Base-by-base conservation (phyloP, 92 coral and sea anemone species). In the Metridium senile region DNA sequence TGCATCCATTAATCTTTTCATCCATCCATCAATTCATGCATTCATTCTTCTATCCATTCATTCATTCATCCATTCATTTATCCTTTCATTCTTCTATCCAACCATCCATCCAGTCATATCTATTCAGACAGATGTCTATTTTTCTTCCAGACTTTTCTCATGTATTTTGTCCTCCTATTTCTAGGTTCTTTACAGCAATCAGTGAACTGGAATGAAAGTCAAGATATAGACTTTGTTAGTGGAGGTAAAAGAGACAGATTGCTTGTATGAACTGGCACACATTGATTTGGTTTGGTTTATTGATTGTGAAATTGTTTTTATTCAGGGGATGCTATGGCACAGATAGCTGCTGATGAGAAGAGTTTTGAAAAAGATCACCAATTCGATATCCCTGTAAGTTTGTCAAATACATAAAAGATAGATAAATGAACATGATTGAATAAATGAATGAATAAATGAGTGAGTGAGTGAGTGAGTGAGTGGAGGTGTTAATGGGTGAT, bases 331-430 rank as follows among this genome's bases (percentile, higher is more conserved):
- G 88, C 96, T 49, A 89, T 74, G 45, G 94, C 84, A 33, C 76
- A 86, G 26, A 43, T 95, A 62, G 93, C 87, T 32, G 89, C 90
- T 9, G 99, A 92, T 75, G 99, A 95, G 71, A 84, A 92, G 67
- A 66, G 70, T 51, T 95, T 89, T 82, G 73, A 86, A 69, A 87
- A 78, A 68, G 94, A 84, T 39, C 98, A 94, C 67, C 82, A 83
- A 51, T 84, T 95, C 80, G 99, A 95, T 72, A 74, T 80, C 33
- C 87, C 88, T 59, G 97, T 93, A 75, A 68, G 90, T 68, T 18
- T n/a, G n/a, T n/a, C n/a, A n/a, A n/a, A n/a, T n/a, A n/a, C n/a
- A n/a, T n/a, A n/a, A n/a, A n/a, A n/a, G n/a, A n/a, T n/a, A n/a
- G n/a, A n/a, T n/a, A n/a, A n/a, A n/a, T n/a, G n/a, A n/a, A n/a